Conservation (phyloP, 2,113 vertebrate genomes). For the Phalacrocorax aristotelis region DNA sequence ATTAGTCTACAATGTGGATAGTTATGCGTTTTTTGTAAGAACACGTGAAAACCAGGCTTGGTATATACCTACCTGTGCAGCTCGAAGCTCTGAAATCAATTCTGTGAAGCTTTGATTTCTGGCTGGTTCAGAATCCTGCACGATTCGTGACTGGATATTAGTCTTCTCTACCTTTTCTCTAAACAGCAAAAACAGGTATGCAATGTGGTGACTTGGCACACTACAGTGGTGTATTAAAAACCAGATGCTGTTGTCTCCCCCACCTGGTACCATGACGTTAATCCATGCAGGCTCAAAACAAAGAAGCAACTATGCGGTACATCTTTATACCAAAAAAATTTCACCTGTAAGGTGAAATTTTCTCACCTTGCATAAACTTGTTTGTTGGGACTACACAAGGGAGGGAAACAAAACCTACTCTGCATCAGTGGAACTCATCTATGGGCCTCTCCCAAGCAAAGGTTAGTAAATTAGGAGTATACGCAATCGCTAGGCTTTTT, state of each 20-base stretch:
- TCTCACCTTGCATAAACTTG: not conserved
- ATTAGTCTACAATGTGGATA: not conserved
- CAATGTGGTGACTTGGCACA: not conserved
- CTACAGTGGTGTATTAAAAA: not conserved
- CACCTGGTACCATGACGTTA: not conserved
- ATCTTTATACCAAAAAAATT: not conserved
- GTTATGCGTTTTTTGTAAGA: not conserved
- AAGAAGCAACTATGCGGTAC: not conserved
- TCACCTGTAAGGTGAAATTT: not conserved
- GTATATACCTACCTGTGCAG: constrained; percentile 75
- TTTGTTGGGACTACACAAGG: not conserved
- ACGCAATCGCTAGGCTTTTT: not conserved
- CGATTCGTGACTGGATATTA: constrained; percentile 41
- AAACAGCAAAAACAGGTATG: constrained; percentile 20
- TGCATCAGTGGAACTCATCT: not conserved
- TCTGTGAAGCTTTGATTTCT: constrained; percentile 77
- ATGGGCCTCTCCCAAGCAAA: not conserved
- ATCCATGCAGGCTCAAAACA: not conserved
- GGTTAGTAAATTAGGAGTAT: not conserved
- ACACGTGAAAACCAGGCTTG: not conserved
- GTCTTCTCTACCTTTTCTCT: constrained; percentile 82
- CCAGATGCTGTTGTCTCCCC: not conserved
- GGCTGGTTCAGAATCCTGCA: constrained; percentile 55
- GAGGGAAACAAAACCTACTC: not conserved
- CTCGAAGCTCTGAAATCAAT: constrained; percentile 78